These are phyloP conservation scores for Monochamus saltuarius DNA, from an alignment of 1,140 invertebrate genomes.

Conservation along the genomic window DNA sequence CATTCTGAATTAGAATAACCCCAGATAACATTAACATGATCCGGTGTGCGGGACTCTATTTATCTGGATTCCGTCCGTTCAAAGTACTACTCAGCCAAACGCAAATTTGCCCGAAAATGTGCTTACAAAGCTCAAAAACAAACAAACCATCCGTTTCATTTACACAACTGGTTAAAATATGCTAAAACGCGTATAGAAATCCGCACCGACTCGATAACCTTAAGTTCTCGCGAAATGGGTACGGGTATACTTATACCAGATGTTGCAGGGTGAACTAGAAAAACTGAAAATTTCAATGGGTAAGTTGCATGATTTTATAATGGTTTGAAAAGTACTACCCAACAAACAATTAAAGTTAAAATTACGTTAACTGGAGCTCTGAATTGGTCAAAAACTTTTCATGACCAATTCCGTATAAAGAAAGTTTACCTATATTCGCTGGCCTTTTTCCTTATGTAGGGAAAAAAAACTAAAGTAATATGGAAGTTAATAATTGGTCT, in stretches of 20 bases:
- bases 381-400: no score
- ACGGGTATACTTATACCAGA: neutral
- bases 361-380: no score
- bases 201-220: constrained; percentile 2
- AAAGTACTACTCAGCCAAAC: constrained; percentile 33
- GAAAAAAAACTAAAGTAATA: no score
- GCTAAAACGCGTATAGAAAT: constrained; percentile 31
- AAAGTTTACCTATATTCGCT: no score
- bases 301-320: no score
- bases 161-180: constrained; percentile 33
- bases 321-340: no score
- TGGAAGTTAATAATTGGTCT: no score
- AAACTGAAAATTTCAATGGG: no score
- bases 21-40: constrained; percentile 33
- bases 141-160: constrained; percentile 31
- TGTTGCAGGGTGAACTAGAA: no score
- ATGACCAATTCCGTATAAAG: no score
- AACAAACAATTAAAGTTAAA: no score
- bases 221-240: neutral
- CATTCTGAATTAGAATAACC: constrained; percentile 16
- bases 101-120: constrained; percentile 36
- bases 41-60: constrained; percentile 27
- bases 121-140: constrained; percentile 34
- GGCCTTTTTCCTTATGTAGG: no score
- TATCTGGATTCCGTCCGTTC: constrained; percentile 30